Conservation (phyloP, 1,140 invertebrate species). For the Calycopis cecrops region DNA sequence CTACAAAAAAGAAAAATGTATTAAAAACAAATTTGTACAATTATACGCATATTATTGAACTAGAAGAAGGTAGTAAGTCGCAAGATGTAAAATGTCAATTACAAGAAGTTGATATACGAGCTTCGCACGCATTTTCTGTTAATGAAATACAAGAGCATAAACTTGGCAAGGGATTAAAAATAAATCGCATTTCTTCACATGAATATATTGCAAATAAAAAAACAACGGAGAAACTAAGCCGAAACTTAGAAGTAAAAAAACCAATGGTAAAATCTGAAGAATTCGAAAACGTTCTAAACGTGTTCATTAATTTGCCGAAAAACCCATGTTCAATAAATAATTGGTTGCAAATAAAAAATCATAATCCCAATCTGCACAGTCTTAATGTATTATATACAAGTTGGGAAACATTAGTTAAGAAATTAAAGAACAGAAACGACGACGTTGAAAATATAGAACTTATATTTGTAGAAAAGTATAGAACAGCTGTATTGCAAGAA, state of each 20-base stretch:
- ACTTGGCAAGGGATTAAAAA: neutral
- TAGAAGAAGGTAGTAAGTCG: neutral
- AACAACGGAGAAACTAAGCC: neutral
- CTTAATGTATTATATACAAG: neutral
- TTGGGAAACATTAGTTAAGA: neutral
- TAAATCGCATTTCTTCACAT: neutral
- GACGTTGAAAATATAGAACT: neutral
- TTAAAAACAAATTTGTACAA: neutral
- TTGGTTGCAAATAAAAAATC: neutral
- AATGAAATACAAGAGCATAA: neutral
- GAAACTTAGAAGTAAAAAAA: neutral
- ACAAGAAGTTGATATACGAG: neutral
- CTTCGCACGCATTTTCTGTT: neutral
- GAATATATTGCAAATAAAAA: neutral
- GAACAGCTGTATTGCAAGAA: neutral
- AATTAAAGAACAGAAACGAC: neutral
- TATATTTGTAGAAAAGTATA: conserved; percentile 1
- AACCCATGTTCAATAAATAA: neutral
- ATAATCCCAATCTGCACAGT: neutral
- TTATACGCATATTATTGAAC: neutral
- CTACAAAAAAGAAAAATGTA: neutral
- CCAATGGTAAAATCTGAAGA: neutral
- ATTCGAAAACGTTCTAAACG: neutral
- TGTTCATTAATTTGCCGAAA: neutral
- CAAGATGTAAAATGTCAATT: conserved; percentile 1